phyloP scores from a whole-genome alignment of 2,797 vertebrate species.

The Picus viridis region DNA sequence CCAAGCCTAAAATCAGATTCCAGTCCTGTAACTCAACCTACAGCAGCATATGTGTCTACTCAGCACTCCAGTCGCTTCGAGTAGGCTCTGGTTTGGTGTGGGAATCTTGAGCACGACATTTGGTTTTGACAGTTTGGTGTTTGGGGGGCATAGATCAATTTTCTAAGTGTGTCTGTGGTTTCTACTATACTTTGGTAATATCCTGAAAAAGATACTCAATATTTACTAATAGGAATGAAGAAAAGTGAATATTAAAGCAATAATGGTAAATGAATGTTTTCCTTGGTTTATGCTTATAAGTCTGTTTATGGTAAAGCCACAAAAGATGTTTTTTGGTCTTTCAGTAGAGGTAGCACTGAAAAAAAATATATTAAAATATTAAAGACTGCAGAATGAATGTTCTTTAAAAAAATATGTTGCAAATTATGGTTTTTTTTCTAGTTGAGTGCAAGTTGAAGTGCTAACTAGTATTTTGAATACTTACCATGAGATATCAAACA shows the following conservation, averaged over 20 bases:
- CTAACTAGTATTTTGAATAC: constrained; percentile 76
- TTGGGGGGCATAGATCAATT: neutral
- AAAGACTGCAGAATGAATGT: neutral
- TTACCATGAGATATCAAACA: constrained; percentile 73
- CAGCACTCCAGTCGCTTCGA: neutral
- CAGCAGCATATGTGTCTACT: neutral
- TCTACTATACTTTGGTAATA: neutral
- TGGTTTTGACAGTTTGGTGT: neutral
- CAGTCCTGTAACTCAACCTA: neutral
- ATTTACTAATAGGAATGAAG: neutral
- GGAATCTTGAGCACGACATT: neutral
- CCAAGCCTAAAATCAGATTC: constrained; percentile 7
- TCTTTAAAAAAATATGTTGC: neutral
- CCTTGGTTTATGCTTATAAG: neutral
- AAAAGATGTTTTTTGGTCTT: neutral
- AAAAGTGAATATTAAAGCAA: neutral
- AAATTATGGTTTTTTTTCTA: constrained; percentile 50
- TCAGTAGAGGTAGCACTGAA: neutral
- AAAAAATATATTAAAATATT: constrained; percentile 27
- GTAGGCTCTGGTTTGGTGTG: neutral
- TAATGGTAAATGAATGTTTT: neutral
- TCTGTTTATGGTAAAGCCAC: neutral
- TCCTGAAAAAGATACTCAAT: neutral
- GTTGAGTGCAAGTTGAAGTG: constrained; percentile 58
- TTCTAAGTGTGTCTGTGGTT: neutral